Evolutionary conservation across 30 jellyfish, hydroid and myxozoan species (phyloP).

Genomic region (Clytia hemisphaerica): DNA sequence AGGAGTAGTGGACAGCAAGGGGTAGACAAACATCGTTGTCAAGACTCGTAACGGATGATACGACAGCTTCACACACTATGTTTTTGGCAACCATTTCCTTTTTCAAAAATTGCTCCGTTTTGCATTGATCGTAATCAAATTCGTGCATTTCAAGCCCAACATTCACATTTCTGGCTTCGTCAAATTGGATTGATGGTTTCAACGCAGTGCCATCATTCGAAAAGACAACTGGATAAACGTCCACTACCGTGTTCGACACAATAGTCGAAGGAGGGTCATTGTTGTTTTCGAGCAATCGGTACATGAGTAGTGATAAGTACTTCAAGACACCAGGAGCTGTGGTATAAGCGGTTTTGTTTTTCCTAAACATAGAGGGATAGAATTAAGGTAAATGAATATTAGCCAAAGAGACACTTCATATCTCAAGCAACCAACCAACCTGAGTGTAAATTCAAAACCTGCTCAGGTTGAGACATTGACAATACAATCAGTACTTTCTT

Average conservation of each 20-base stretch:
- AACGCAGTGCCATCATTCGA: no score
- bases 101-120: background rate
- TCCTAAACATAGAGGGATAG: no score
- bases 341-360: constrained; percentile 13
- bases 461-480: no score
- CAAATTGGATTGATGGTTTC: constrained; percentile 28
- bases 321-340: constrained; percentile 6
- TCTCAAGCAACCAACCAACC: no score
- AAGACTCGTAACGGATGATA: background rate
- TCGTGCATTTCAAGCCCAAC: constrained; percentile 1
- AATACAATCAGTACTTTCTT: no score
- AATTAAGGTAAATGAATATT: no score
- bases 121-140: background rate
- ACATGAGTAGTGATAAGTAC: constrained; percentile 6
- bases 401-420: no score
- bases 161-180: constrained; percentile 23
- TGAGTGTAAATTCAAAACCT: no score
- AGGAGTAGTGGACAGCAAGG: background rate
- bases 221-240: constrained; percentile 13
- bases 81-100: background rate
- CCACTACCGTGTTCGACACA: background rate
- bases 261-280: background rate
- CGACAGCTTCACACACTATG: constrained; percentile 28
- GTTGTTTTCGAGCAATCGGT: background rate
- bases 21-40: constrained; percentile 18